phyloP scores from a whole-genome alignment of 1,140 invertebrate species.

The Drosophila punjabiensis region DNA sequence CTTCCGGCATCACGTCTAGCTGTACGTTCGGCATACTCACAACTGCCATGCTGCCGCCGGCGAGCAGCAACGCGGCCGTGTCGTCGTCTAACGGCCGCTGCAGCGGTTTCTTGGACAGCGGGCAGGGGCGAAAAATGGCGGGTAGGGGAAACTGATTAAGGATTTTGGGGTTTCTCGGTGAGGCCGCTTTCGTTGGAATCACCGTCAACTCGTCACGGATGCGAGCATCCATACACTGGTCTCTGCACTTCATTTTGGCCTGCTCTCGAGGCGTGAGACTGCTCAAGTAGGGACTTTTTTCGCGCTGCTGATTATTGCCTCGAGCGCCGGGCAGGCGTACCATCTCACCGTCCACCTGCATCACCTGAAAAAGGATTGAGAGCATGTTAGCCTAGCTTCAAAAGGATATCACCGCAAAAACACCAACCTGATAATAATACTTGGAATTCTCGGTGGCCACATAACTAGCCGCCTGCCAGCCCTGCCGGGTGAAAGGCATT shows the following conservation, averaged over 20 bases:
- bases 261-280: conserved; percentile 26
- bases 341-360: conserved; percentile 67
- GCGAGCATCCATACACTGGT: conserved; percentile 55
- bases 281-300: conserved; percentile 66
- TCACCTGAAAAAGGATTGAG: conserved; percentile 29
- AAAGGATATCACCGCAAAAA: too few species aligned
- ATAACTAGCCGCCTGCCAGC: conserved; percentile 82
- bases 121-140: conserved; percentile 73
- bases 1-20: conserved; percentile 75
- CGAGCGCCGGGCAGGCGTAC: conserved; percentile 65
- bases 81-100: conserved; percentile 76
- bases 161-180: conserved; percentile 33
- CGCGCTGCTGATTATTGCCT: conserved; percentile 70
- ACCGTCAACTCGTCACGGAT: conserved; percentile 51
- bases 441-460: conserved; percentile 70
- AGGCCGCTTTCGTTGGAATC: conserved; percentile 36
- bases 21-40: conserved; percentile 79
- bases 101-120: conserved; percentile 72
- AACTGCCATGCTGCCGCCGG: conserved; percentile 79
- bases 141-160: conserved; percentile 68
- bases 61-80: conserved; percentile 64
- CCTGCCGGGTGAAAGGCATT: conserved; percentile 78
- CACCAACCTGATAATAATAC: conserved; percentile 74
- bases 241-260: conserved; percentile 9
- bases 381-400: neutral